phyloP scores from a whole-genome alignment of 2,888 invertebrate species.

The Ochlodes sylvanus region DNA sequence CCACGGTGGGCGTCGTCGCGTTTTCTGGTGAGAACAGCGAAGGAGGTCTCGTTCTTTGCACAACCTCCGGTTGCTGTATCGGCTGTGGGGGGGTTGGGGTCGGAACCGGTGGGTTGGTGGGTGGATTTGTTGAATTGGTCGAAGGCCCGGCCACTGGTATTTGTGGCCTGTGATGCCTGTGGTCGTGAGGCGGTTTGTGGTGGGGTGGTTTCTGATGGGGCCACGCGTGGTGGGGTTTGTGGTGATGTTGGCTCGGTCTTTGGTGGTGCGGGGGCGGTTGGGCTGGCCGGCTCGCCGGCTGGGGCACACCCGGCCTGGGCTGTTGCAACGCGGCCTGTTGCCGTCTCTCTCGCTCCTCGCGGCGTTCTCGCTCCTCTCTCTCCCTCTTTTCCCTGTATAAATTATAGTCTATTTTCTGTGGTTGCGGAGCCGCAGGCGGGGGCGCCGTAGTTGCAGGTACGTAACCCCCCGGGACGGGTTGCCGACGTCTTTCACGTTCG shows the following conservation, averaged over 20 bases:
- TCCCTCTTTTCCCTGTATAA: conserved; percentile 88
- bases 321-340: conserved; percentile 61
- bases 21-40: conserved; percentile 89
- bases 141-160: conserved; percentile 44
- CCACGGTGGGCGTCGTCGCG: conserved; percentile 74
- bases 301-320: conserved; percentile 47
- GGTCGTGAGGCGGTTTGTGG: conserved; percentile 62
- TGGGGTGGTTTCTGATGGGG: conserved; percentile 72
- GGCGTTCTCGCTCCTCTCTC: conserved; percentile 82
- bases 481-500: conserved; percentile 75
- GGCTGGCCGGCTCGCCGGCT: conserved; percentile 45
- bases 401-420: conserved; percentile 84
- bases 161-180: conserved; percentile 49
- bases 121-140: neutral
- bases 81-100: conserved; percentile 51
- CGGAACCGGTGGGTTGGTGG: neutral
- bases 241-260: conserved; percentile 63
- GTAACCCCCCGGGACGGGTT: conserved; percentile 73
- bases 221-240: conserved; percentile 69
- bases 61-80: conserved; percentile 43
- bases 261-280: conserved; percentile 59
- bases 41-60: conserved; percentile 78
- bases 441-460: conserved; percentile 69
- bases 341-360: conserved; percentile 65
- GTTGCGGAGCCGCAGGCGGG: conserved; percentile 63